Base-by-base conservation (phyloP, 1,140 invertebrate genomes). In the Andrena cerasifolii region DNA sequence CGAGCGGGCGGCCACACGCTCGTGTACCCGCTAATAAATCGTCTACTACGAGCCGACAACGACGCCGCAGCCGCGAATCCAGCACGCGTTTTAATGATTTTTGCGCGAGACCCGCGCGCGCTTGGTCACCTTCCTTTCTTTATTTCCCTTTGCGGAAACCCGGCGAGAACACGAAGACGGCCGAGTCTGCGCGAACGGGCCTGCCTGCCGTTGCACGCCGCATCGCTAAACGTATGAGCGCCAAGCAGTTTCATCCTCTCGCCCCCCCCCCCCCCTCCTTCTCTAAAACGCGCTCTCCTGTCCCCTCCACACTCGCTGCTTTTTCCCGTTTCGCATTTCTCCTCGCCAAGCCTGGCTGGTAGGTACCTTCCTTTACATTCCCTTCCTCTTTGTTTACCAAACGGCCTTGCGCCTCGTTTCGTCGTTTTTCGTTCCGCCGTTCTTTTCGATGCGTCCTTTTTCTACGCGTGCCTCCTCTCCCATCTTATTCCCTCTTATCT, bases 21-120 rank as follows among this genome's bases (percentile, higher is more conserved):
- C 28, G 36, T 66, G 58, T 74, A 68, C 33, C 40, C 54, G 72
- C 33, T 83, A 66, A 83, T 83, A 83, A 83, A 83, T 79, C 58
- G 47, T 43, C 47, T 26, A 58, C 18, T 54, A 78, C 40, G 75
- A 66, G 74, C 47, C 66, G 74, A 80, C 71, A 59, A 77, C 81
- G 68, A 78, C 70, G 83, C 79, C 75, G 74, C 84, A 66, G 77
- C 63, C 72, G 77, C 79, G 65, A 80, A 86, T 79, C 80, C 61
- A 71, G 78, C 83, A 78, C 80, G 78, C 80, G 86, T 87, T 88
- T 88, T 88, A 88, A 88, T 86, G 87, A 88, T 88, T 88, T 88
- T 88, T 88, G 83, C 83, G 75, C 66, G 79, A 76, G 67, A 63
- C 74, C 59, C 77, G 71, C 81, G 71, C 74, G 78, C 86, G 77